Evolutionary conservation across 2,797 vertebrate genomes (phyloP).

Genomic region (Erpetoichthys calabaricus): DNA sequence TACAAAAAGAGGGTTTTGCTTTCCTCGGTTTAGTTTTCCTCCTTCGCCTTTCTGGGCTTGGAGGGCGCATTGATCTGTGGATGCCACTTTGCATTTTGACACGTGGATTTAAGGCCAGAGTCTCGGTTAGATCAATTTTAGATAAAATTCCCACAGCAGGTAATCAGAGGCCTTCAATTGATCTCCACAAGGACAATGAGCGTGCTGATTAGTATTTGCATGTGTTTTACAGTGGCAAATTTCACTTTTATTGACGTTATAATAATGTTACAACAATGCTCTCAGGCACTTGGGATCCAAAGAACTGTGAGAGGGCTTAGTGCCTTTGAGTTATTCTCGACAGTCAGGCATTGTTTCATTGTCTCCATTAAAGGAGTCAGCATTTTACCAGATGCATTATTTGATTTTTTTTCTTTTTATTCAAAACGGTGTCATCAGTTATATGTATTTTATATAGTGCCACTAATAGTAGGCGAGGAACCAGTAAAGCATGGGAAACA

Average conservation of each 20-base stretch:
- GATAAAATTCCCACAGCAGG: constrained; percentile 31
- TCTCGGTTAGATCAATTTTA: constrained; percentile 30
- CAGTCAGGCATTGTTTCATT: too few relatives aligned
- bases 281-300: constrained; percentile 1
- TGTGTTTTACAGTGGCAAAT: constrained; percentile 20
- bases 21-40: constrained; percentile 14
- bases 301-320: background rate
- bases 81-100: constrained; percentile 25
- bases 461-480: too few relatives aligned
- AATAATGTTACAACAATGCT: constrained; percentile 7
- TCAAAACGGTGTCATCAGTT: too few relatives aligned
- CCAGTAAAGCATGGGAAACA: too few relatives aligned
- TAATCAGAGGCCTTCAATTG: constrained; percentile 28
- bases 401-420: too few relatives aligned
- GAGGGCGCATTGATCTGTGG: constrained; percentile 29
- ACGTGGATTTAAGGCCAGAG: constrained; percentile 20
- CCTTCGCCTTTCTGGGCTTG: constrained; percentile 21
- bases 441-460: too few relatives aligned
- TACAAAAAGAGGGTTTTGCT: constrained; percentile 27
- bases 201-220: constrained; percentile 19
- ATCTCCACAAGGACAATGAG: constrained; percentile 19
- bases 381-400: too few relatives aligned
- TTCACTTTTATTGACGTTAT: constrained; percentile 17
- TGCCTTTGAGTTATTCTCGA: too few relatives aligned
- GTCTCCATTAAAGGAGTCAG: too few relatives aligned